Conservation (phyloP, 37 sponge, comb jelly and placozoan species). For the Diacarnus erythraeanus region DNA sequence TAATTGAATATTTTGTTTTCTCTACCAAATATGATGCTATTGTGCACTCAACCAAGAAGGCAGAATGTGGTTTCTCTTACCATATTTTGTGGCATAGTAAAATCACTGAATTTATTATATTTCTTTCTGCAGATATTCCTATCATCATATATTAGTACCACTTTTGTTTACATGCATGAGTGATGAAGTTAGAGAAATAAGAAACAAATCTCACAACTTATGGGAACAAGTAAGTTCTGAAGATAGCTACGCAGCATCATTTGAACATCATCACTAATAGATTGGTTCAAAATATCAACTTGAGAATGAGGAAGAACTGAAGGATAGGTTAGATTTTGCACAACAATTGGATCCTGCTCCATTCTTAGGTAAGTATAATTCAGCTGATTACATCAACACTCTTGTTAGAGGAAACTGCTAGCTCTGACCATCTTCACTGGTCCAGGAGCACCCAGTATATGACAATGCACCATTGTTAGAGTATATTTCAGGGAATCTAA, state of each 20-base stretch:
- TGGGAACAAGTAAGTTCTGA: constrained; percentile 59
- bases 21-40: too few relatives aligned
- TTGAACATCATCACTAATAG: constrained; percentile 24
- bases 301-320: constrained; percentile 92
- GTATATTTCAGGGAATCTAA: too few relatives aligned
- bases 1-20: too few relatives aligned
- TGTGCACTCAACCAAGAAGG: too few relatives aligned
- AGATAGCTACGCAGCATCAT: neutral
- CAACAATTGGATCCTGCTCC: constrained; percentile 3
- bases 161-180: constrained; percentile 77
- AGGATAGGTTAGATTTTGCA: constrained; percentile 80
- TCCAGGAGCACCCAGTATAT: too few relatives aligned
- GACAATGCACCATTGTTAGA: too few relatives aligned
- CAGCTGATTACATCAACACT: too few relatives aligned
- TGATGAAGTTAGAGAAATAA: constrained; percentile 84
- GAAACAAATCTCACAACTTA: constrained; percentile 26
- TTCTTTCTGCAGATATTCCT: constrained; percentile 78
- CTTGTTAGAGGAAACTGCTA: too few relatives aligned
- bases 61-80: too few relatives aligned
- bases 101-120: too few relatives aligned
- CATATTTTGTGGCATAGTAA: too few relatives aligned
- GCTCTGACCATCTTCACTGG: too few relatives aligned
- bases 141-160: constrained; percentile 88
- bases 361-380: constrained; percentile 30
- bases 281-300: constrained; percentile 76